Conservation (phyloP, 2,888 invertebrate species). For the Papilio protenor region DNA sequence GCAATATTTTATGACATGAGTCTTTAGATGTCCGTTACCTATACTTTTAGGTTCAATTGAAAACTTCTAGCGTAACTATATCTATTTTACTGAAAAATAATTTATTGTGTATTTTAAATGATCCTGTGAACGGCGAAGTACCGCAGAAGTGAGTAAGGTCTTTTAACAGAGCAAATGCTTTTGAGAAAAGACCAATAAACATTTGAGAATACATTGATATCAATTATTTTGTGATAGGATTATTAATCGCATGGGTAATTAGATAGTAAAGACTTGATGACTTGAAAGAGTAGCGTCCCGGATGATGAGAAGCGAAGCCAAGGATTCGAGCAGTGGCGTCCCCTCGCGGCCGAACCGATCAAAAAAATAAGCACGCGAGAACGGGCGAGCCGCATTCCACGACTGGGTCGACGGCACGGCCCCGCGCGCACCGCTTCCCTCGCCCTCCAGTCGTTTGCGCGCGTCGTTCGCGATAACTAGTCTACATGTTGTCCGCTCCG, state of each 20-base stretch:
- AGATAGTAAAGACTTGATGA: background rate
- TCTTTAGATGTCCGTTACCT: background rate
- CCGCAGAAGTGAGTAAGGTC: no score
- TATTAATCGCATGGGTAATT: background rate
- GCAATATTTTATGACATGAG: background rate
- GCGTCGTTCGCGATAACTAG: conserved; percentile 69
- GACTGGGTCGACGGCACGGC: conserved; percentile 78
- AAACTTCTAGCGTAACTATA: background rate
- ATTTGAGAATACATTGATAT: background rate
- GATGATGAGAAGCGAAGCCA: conserved; percentile 26
- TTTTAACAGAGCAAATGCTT: background rate
- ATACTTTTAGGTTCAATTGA: background rate
- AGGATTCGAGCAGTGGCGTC: conserved; percentile 47
- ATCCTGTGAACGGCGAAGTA: background rate
- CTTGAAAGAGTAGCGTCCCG: conserved; percentile 27
- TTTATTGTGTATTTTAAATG: no score
- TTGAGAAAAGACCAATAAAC: background rate
- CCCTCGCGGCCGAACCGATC: conserved; percentile 60
- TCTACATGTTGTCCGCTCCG: conserved; percentile 60
- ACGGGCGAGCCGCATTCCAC: conserved; percentile 80
- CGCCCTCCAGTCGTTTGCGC: conserved; percentile 73
- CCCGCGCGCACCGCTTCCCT: conserved; percentile 58
- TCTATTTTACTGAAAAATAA: no score
- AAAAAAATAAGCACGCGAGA: conserved; percentile 75
- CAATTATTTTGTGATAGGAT: conserved; percentile 2